Base-by-base conservation (phyloP, 1,140 invertebrate genomes). In the Metopolophium dirhodum region DNA sequence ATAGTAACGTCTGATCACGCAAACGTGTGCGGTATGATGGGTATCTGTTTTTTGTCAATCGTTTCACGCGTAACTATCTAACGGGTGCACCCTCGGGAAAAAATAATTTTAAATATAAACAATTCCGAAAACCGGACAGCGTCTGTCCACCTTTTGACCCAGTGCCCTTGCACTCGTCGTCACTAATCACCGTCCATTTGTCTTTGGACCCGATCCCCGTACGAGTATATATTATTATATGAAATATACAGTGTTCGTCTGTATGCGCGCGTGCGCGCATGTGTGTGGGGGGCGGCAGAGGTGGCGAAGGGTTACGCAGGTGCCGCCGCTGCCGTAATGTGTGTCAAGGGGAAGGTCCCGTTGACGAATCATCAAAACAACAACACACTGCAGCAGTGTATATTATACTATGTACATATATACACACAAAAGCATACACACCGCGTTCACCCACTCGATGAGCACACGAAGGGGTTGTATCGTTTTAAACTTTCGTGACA, bases 311-410 rank as follows among this genome's bases (percentile, higher is more conserved):
- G 89, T 90, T 90, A 90, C 35, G 82, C 91, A 86, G 82, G 77
- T 86, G 82, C 77, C 91, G 41, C 91, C 82, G 90, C 49, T 11
- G 51, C 87, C n/a, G 47, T 54, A 93, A 93, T 93, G 82, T 93
- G 91, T 93, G 91, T 93, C 91, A 93, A 93, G 91, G 91, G 91
- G 91, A 93, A 93, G 91, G 91, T 93, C 91, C 91, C 91, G 91
- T 93, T 93, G 91, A 93, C 91, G 91, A 93, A 93, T 93, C 91
- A 93, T 93, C 91, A 93, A 93, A 82, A 93, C 91, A 82, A 93
- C 91, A 93, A 93, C 91, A 86, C 41, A 90, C 89, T 14, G 37
- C 87, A n/a, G 14, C 30, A 30, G 30, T 88, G 83, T 85, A 85
- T 85, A 85, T 41, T 49, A 47, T 87, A 87, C 26, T 49, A n/a